Evolutionary conservation across 1,140 invertebrate genomes (phyloP).

Genomic region (Formica exsecta): DNA sequence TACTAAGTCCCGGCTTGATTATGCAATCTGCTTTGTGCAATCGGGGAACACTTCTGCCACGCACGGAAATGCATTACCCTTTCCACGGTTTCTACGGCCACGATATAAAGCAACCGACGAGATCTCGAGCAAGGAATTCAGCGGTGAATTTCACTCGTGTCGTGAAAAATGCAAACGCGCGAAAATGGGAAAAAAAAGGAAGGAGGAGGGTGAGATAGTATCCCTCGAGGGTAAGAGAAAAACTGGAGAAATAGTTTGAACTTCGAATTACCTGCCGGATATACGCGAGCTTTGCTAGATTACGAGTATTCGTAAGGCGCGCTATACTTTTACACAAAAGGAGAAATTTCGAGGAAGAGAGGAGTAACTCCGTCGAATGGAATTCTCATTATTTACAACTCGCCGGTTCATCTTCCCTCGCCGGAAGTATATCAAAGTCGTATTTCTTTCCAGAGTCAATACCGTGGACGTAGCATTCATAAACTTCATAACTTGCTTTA

Average conservation of each 20-base stretch:
- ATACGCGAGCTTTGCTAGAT: constrained; percentile 47
- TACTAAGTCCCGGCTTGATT: constrained; percentile 55
- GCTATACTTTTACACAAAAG: constrained; percentile 30
- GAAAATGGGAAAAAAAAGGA: constrained; percentile 30
- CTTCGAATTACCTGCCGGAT: constrained; percentile 62
- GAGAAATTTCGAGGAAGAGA: neutral
- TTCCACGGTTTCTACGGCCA: constrained; percentile 25
- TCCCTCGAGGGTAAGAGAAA: constrained; percentile 34
- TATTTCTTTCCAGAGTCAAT: constrained; percentile 55
- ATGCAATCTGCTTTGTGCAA: constrained; percentile 61
- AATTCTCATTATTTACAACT: constrained; percentile 63
- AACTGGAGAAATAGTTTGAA: constrained; percentile 64
- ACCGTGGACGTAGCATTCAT: constrained; percentile 37
- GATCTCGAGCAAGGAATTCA: constrained; percentile 57
- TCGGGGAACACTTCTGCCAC: constrained; percentile 31
- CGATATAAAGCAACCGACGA: constrained; percentile 45
- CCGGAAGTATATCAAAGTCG: constrained; percentile 55
- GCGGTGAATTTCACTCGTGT: constrained; percentile 42
- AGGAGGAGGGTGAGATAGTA: neutral
- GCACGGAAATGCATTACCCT: constrained; percentile 55
- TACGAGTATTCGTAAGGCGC: constrained; percentile 55
- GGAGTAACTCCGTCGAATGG: constrained; percentile 39
- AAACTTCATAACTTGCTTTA: constrained; percentile 45
- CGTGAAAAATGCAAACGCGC: constrained; percentile 53
- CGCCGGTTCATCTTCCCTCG: constrained; percentile 36